Percentiles rank a stretch among this genome's conserved stretches.
Conservation (phyloP, 2,888 invertebrate species). For the Bibio marci region DNA sequence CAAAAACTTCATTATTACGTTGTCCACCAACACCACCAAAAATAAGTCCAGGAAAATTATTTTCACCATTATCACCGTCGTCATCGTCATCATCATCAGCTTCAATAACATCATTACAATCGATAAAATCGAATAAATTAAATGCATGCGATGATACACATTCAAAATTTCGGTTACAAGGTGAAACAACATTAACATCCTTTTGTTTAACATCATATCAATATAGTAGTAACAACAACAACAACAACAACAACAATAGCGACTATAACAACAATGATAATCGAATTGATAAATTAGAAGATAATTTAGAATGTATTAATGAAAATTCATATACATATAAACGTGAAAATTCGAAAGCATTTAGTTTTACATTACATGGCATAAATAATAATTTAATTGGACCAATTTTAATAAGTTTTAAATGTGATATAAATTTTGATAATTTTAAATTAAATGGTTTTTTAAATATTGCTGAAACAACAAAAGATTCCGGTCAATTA, state of each 20-base stretch:
- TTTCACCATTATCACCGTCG: not conserved
- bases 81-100: not conserved
- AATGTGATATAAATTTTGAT: slow-evolving; percentile 2
- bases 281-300: not conserved
- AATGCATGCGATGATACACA: slow-evolving; percentile 8
- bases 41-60: not conserved
- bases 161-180: slow-evolving; percentile 26
- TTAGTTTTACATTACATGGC: not conserved
- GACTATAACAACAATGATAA: not conserved
- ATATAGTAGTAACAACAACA: not conserved
- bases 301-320: not conserved
- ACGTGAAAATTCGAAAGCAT: not conserved
- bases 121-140: slow-evolving; percentile 8
- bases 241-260: not conserved
- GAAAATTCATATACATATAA: not conserved
- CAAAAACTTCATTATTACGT: no score
- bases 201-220: slow-evolving; percentile 2
- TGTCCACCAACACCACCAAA: not conserved
- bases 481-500: slow-evolving; percentile 19
- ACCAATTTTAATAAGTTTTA: slow-evolving; percentile 12
- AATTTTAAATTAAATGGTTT: slow-evolving; percentile 28
- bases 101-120: not conserved
- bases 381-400: not conserved
- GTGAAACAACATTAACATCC: slow-evolving; percentile 12
- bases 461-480: slow-evolving; percentile 30